phyloP scores from a whole-genome alignment of 2,113 vertebrate species.

The Xiphorhynchus elegans region DNA sequence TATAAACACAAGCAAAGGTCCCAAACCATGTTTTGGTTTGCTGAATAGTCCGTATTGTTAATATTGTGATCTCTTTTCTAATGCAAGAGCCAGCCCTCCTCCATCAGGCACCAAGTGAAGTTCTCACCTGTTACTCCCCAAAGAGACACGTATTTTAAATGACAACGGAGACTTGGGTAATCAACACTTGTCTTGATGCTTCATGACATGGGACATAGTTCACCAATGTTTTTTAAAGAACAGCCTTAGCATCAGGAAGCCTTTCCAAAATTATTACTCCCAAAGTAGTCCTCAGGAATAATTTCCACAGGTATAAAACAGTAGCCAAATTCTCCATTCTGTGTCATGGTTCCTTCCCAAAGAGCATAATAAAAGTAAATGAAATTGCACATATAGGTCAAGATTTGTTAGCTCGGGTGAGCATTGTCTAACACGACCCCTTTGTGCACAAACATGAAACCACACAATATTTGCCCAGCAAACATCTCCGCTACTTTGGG shows the following conservation, averaged over 20 bases:
- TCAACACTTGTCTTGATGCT: neutral
- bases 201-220: neutral
- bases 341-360: neutral
- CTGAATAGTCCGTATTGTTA: neutral
- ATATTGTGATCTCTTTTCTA: neutral
- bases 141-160: neutral
- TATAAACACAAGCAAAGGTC: neutral
- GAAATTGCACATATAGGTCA: neutral
- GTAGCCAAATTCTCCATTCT: neutral
- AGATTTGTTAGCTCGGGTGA: neutral
- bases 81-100: neutral
- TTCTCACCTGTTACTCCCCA: neutral
- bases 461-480: neutral
- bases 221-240: neutral
- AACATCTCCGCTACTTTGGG: neutral
- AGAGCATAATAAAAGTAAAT: neutral
- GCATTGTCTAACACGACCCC: neutral
- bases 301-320: neutral
- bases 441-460: accelerated
- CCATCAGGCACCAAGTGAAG: neutral
- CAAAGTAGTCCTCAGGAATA: neutral
- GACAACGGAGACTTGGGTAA: neutral
- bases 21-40: neutral
- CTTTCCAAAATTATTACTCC: neutral
- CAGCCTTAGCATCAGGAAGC: neutral